phyloP scores from a whole-genome alignment of 2,797 vertebrate species.

The Margarornis squamiger region DNA sequence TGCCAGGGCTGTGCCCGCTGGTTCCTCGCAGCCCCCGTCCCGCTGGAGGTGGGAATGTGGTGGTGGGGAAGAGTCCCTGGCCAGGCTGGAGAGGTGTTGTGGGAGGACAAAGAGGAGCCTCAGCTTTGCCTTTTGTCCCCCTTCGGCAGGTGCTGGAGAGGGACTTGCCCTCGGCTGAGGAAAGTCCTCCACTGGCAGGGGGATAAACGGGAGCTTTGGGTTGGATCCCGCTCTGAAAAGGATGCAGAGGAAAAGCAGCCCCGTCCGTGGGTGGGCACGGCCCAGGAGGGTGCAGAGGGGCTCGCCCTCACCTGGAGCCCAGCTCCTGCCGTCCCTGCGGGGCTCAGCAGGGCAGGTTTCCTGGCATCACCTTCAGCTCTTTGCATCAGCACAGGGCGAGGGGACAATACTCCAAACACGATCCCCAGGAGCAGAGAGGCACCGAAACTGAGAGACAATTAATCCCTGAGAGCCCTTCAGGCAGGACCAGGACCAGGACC shows the following conservation, averaged over 20 bases:
- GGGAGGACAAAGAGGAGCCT: background rate
- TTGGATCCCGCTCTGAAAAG: background rate
- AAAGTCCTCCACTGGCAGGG: rapidly evolving
- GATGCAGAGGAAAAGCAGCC: background rate
- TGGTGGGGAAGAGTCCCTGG: rapidly evolving
- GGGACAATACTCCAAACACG: background rate
- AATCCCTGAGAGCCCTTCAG: background rate
- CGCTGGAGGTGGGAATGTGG: rapidly evolving
- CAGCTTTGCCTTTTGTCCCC: background rate
- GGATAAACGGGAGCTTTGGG: background rate
- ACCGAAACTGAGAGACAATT: background rate
- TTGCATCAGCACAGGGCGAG: background rate
- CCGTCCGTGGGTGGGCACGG: rapidly evolving
- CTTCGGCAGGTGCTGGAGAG: background rate
- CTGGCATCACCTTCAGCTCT: background rate
- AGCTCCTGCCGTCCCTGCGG: background rate
- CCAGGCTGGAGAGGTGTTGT: rapidly evolving
- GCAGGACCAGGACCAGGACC: too few relatives aligned
- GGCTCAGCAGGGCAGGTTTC: background rate
- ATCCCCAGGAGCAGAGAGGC: background rate
- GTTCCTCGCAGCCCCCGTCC: background rate
- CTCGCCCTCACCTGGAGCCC: background rate
- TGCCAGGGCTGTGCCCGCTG: background rate
- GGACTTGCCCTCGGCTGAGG: background rate
- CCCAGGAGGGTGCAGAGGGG: background rate